Conservation (phyloP, 2,797 vertebrate genomes). For the Lycodopsis pacificus region DNA sequence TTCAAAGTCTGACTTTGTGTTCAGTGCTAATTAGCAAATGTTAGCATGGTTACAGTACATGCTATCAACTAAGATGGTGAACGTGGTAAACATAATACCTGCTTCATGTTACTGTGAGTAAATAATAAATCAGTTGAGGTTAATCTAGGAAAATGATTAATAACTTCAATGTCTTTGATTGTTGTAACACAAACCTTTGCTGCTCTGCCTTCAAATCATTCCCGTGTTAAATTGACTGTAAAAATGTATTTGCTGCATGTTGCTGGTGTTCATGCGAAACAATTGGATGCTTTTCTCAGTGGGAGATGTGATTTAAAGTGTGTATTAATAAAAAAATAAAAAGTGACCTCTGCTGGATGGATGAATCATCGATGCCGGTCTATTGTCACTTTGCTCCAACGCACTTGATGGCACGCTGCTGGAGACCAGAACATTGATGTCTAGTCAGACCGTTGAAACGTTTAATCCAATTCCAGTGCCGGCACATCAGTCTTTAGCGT, state of each 20-base stretch:
- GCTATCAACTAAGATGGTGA: too few relatives aligned
- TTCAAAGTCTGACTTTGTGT: too few relatives aligned
- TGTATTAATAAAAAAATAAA: constrained; percentile 61
- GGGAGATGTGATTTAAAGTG: constrained; percentile 52
- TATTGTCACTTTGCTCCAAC: constrained; percentile 50
- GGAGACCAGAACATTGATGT: constrained; percentile 32
- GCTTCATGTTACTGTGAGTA: too few relatives aligned
- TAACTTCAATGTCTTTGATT: background rate
- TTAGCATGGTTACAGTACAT: too few relatives aligned
- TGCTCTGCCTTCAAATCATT: constrained; percentile 27
- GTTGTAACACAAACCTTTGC: background rate
- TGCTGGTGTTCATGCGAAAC: constrained; percentile 49
- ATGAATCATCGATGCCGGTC: constrained; percentile 62
- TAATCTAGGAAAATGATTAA: background rate
- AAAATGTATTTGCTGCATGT: constrained; percentile 32
- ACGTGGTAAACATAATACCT: too few relatives aligned
- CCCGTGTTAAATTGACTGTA: constrained; percentile 32
- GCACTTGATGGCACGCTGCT: constrained; percentile 36
- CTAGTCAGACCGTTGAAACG: constrained; percentile 23
- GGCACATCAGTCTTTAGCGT: constrained; percentile 27
- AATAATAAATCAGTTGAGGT: background rate
- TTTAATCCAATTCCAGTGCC: constrained; percentile 27
- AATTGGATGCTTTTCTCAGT: constrained; percentile 58
- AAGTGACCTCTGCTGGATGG: constrained; percentile 49
- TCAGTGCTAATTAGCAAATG: too few relatives aligned